A percentile compares a stretch with the other conserved stretches of the same genome.
Conservation (phyloP, 2,888 invertebrate species). For the Oligia latruncula region DNA sequence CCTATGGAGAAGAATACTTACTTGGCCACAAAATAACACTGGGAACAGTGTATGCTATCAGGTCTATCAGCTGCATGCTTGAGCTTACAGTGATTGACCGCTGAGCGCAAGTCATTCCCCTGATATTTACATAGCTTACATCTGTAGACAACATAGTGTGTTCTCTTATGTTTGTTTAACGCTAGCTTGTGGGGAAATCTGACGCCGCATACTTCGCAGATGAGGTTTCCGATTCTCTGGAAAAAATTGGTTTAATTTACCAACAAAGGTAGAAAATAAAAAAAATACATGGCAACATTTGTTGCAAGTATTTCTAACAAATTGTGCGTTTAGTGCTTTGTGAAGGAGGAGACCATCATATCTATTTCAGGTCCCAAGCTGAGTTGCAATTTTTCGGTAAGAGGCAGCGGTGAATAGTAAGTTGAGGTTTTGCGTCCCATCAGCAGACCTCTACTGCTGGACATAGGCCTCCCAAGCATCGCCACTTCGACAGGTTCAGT, state of each 20-base stretch:
- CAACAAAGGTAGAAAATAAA: background rate
- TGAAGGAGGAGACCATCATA: no score
- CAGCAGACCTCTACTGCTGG: no score
- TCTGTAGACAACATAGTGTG: slow-evolving; percentile 71
- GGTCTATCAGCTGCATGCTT: slow-evolving; percentile 70
- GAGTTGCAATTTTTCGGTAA: no score
- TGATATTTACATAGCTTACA: slow-evolving; percentile 74
- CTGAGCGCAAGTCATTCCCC: slow-evolving; percentile 62
- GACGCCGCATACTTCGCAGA: slow-evolving; percentile 72
- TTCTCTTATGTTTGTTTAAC: slow-evolving; percentile 62
- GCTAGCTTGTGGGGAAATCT: slow-evolving; percentile 60
- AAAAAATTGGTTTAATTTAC: slow-evolving; percentile 1
- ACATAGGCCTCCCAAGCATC: no score
- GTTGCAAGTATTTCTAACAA: background rate
- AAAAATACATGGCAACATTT: background rate
- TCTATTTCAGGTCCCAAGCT: no score
- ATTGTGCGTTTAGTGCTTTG: background rate
- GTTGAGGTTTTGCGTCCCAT: no score
- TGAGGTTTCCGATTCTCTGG: slow-evolving; percentile 68
- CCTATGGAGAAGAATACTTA: slow-evolving; percentile 47
- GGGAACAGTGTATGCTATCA: slow-evolving; percentile 73
- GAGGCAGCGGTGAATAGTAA: no score
- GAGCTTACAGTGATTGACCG: slow-evolving; percentile 66
- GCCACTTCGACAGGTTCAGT: no score
- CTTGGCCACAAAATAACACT: slow-evolving; percentile 70